phyloP scores from a whole-genome alignment of 1,140 invertebrate species.

The Stegodyphus mimosarum region DNA sequence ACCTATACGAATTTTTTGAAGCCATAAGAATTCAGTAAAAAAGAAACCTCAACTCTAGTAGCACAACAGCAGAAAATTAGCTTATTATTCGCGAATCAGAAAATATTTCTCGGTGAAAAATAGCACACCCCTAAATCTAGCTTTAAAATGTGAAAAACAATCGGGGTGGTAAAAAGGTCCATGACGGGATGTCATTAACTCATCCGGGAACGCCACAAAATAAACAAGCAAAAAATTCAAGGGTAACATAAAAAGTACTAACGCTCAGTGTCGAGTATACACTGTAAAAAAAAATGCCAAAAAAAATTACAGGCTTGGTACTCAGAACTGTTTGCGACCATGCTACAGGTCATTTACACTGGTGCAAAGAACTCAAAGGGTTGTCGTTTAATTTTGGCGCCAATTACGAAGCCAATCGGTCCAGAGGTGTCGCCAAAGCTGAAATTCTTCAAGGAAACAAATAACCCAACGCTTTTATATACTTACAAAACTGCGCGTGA shows the following conservation, averaged over 20 bases:
- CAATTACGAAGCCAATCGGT: background rate
- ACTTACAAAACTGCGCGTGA: no score
- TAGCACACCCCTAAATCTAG: no score
- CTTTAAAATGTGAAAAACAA: no score
- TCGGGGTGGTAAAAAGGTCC: no score
- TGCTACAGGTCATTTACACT: constrained; percentile 40
- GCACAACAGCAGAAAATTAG: no score
- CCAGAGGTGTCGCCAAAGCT: background rate
- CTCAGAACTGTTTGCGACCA: constrained; percentile 26
- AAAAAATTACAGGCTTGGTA: constrained; percentile 9
- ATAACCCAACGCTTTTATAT: no score
- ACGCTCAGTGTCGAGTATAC: constrained; percentile 6
- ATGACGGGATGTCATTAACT: constrained; percentile 36
- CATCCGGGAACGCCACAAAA: background rate
- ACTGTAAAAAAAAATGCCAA: constrained; percentile 6
- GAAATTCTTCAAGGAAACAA: no score
- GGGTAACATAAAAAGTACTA: background rate
- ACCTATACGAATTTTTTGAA: no score
- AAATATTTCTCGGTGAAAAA: no score
- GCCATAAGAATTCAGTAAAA: no score
- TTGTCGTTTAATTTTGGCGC: constrained; percentile 32
- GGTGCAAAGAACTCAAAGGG: constrained; percentile 49
- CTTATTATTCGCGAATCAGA: no score
- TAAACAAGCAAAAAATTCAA: background rate
- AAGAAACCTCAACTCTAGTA: no score